Base-by-base conservation (phyloP, 2,113 vertebrate species). In the Campylomormyrus numenius region DNA sequence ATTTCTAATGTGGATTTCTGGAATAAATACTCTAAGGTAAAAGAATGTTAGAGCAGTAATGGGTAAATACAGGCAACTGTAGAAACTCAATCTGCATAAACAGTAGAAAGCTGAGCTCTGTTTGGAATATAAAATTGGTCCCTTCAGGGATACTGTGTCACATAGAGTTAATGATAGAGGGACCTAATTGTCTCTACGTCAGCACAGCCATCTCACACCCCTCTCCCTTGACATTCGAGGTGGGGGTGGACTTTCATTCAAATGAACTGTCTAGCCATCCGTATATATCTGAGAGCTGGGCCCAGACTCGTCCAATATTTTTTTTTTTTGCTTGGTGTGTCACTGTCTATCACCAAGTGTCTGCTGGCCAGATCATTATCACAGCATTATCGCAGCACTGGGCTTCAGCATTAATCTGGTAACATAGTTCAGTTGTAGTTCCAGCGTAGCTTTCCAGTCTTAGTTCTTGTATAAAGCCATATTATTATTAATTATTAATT, bases 141-240 rank as follows among this genome's bases (percentile, higher is more conserved):
- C 19, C 62, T 35, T 31, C 45, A 39, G 80, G 90, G 93, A 93
- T 94, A 93, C 88, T 89, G 89, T 94, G 90, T 93, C 92, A 90
- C 90, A 50, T 91, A 80, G 91, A 93, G 91, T 93, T 95, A 94
- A 95, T 95, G 94, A 94, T 92, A 95, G 93, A 93, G 90, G 93
- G 93, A 94, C 62, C n/a, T 13, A 70, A 70, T 27, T 3, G 10
- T 31, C 62, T 70, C 35, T 80, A 19, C 35, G 39, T 80, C 35
- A 80, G 74, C 74, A 80, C 31, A 80, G 74, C 5, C 17, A 70
- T 70, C 62, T 70, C 62, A 70, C n/a, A 70, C 10, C 62, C 27
- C 62, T 31, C 62, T 27, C n/a, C 62, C n/a, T 31, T 70, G 62
- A 66, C 62, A 66, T n/a, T 66, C 3, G 62, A 13, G 9, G 10